These are phyloP conservation scores for Dorcus hopei DNA, from an alignment of 2,888 invertebrate genomes.

Conservation along the genomic window DNA sequence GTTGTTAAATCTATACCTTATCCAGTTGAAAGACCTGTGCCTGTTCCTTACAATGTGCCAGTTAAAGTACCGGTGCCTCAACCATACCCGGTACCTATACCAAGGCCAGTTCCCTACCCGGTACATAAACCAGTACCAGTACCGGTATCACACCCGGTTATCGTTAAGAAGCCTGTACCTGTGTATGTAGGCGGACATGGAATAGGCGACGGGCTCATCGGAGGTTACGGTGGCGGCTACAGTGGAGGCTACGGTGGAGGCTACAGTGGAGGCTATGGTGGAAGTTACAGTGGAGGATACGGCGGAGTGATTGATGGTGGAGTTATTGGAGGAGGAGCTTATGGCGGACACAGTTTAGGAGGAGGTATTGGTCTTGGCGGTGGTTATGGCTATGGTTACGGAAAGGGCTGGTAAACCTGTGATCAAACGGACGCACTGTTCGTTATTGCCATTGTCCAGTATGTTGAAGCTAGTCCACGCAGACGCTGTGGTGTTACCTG, in stretches of 20 bases:
- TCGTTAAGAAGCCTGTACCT: slow-evolving; percentile 27
- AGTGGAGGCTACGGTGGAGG: background rate
- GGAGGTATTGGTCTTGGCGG: background rate
- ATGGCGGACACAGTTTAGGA: slow-evolving; percentile 8
- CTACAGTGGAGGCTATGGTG: background rate
- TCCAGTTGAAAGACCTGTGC: slow-evolving; percentile 54
- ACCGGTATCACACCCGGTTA: slow-evolving; percentile 49
- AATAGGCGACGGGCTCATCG: slow-evolving; percentile 15
- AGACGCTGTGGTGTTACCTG: background rate
- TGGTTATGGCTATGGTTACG: slow-evolving; percentile 24
- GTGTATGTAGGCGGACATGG: slow-evolving; percentile 11
- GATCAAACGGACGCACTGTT: too few species aligned
- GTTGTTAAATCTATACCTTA: slow-evolving; percentile 53
- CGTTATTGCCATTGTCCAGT: too few species aligned
- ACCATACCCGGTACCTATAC: slow-evolving; percentile 60
- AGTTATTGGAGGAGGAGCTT: slow-evolving; percentile 15
- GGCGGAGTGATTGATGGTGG: slow-evolving; percentile 28
- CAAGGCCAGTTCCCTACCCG: slow-evolving; percentile 54
- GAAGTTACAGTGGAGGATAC: background rate
- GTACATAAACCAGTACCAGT: slow-evolving; percentile 51
- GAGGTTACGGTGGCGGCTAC: slow-evolving; percentile 22
- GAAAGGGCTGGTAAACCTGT: background rate
- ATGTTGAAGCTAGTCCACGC: background rate
- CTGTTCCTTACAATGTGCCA: slow-evolving; percentile 43
- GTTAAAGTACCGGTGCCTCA: slow-evolving; percentile 50